These are phyloP conservation scores for Eupithecia subumbrata DNA, from an alignment of 2,888 invertebrate species.

Conservation along the genomic window DNA sequence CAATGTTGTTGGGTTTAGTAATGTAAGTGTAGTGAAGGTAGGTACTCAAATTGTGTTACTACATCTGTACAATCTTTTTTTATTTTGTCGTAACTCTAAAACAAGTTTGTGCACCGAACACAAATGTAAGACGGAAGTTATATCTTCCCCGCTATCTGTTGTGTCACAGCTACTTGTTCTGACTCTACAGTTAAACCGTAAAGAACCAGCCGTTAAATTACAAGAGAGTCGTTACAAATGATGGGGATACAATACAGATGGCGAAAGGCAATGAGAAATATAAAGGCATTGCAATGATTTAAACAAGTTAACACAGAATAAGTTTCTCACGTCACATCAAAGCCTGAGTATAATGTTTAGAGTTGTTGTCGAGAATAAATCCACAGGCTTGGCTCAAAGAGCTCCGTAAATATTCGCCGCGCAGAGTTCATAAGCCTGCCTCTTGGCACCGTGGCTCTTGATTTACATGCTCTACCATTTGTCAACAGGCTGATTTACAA, in stretches of 20 bases:
- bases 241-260: constrained; percentile 28
- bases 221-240: constrained; percentile 21
- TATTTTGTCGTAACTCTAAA: constrained; percentile 1
- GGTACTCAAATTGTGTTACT: neutral
- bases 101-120: neutral
- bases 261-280: constrained; percentile 25
- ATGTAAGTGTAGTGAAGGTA: neutral
- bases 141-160: constrained; percentile 12
- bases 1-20: neutral
- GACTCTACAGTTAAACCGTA: constrained; percentile 12
- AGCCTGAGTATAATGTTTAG: constrained; percentile 39
- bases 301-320: constrained; percentile 21
- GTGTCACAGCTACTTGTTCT: constrained; percentile 6
- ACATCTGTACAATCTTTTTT: constrained; percentile 1
- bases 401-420: constrained; percentile 43
- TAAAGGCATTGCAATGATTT: constrained; percentile 21
- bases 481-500: constrained; percentile 44
- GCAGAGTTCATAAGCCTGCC: constrained; percentile 44
- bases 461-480: constrained; percentile 43
- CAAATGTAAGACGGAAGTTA: constrained; percentile 12
- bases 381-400: constrained; percentile 43
- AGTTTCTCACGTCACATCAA: constrained; percentile 39
- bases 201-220: constrained; percentile 14
- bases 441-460: constrained; percentile 44
- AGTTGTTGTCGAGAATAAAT: constrained; percentile 43